phyloP scores from a whole-genome alignment of 2,888 invertebrate genomes.

The Stenoptilia bipunctidactyla region DNA sequence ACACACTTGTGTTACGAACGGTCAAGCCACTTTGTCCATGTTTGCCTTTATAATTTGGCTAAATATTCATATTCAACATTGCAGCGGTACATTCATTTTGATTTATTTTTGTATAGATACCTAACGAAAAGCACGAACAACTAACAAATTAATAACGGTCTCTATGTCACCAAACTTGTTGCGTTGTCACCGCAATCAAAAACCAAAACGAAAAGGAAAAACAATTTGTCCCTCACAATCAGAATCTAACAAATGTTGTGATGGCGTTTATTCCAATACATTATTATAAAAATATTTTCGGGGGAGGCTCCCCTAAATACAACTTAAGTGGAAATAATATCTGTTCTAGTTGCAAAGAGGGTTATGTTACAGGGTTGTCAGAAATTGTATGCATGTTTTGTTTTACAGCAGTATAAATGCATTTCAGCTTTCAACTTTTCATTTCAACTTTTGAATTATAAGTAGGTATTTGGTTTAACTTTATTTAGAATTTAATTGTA shows the following conservation, averaged over 20 bases:
- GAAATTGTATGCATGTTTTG: slow-evolving; percentile 5
- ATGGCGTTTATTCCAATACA: slow-evolving; percentile 47
- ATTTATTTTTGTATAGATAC: too few relatives aligned
- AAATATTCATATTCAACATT: too few relatives aligned
- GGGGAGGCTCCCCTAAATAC: slow-evolving; percentile 43
- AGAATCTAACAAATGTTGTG: slow-evolving; percentile 33
- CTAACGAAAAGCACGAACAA: too few relatives aligned
- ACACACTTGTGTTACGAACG: slow-evolving; percentile 17
- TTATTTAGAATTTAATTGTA: too few relatives aligned
- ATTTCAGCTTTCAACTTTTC: too few relatives aligned
- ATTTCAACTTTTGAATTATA: too few relatives aligned
- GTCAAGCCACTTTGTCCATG: slow-evolving; percentile 43
- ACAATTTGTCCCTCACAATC: slow-evolving; percentile 24
- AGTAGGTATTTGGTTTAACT: too few relatives aligned
- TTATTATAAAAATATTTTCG: slow-evolving; percentile 41
- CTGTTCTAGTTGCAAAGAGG: slow-evolving; percentile 43
- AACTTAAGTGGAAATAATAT: slow-evolving; percentile 49
- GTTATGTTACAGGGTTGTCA: slow-evolving; percentile 25
- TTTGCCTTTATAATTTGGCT: slow-evolving; percentile 38
- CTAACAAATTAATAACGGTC: too few relatives aligned
- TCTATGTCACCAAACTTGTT: slow-evolving; percentile 2
- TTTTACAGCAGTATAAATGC: too few relatives aligned
- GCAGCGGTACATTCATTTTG: too few relatives aligned
- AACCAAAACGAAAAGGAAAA: slow-evolving; percentile 16
- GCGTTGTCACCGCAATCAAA: too few relatives aligned